A percentile compares a stretch with the other conserved stretches of the same genome.
Conservation (phyloP, 2,113 vertebrate species). For the Stictonetta naevosa region DNA sequence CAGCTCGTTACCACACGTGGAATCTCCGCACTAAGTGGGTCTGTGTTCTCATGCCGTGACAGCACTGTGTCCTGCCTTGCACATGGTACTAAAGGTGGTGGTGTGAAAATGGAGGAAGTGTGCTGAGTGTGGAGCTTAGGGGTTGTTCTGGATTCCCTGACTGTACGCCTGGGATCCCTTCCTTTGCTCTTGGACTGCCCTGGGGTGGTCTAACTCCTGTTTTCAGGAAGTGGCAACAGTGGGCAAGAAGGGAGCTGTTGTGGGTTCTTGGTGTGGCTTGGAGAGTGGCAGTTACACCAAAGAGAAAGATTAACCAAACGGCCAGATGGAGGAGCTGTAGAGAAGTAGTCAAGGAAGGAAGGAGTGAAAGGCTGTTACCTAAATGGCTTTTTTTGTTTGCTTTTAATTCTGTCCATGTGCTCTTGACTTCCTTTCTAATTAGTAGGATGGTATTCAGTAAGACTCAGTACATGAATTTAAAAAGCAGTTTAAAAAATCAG, state of each 20-base stretch:
- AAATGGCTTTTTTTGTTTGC: not conserved
- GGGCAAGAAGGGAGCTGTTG: not conserved
- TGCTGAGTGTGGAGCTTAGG: not conserved
- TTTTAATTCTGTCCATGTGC: not conserved
- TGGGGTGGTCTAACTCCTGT: accelerated
- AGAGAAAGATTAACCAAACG: not conserved
- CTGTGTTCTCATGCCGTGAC: not conserved
- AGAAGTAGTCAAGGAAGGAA: not conserved
- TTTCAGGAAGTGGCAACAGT: not conserved
- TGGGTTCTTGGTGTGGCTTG: not conserved
- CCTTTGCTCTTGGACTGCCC: not conserved
- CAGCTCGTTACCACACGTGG: accelerated
- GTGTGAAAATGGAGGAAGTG: not conserved
- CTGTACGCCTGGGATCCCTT: not conserved
- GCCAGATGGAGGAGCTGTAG: not conserved
- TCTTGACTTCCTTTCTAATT: not conserved
- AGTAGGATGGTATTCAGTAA: not conserved
- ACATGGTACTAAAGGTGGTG: accelerated
- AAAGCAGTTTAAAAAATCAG: not conserved
- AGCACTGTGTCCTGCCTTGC: not conserved
- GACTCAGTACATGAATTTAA: not conserved
- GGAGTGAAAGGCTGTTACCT: not conserved
- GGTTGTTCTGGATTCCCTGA: not conserved
- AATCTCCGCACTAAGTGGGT: not conserved
- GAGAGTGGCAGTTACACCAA: not conserved